Evolutionary conservation across 1,140 invertebrate species (phyloP).

Genomic region (Dendroctonus valens): DNA sequence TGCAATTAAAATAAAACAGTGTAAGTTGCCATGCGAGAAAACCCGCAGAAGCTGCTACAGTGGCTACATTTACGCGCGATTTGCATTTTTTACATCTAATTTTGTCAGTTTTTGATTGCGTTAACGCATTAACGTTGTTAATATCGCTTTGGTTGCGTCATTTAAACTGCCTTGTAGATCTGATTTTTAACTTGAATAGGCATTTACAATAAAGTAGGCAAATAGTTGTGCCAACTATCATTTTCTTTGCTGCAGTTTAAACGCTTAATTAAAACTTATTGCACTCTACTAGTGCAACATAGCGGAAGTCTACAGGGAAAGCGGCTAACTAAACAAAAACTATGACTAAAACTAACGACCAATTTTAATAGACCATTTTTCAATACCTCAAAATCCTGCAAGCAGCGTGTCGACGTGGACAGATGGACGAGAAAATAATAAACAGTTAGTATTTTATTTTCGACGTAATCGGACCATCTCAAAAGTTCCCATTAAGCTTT

Average conservation of each 20-base stretch:
- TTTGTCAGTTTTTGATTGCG: constrained; percentile 3
- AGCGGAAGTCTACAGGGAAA: constrained; percentile 57
- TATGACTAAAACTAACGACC: constrained; percentile 55
- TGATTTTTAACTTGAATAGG: not conserved
- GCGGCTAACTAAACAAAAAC: constrained; percentile 52
- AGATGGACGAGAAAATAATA: constrained; percentile 55
- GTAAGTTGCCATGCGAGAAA: constrained; percentile 46
- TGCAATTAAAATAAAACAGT: constrained; percentile 40
- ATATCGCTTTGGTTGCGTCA: not conserved
- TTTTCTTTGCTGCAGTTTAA: constrained; percentile 22
- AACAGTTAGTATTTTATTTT: constrained; percentile 40
- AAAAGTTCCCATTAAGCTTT: constrained; percentile 78
- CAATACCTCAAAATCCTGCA: constrained; percentile 74
- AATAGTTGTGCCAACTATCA: not conserved
- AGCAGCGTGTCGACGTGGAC: constrained; percentile 52
- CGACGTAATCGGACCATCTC: constrained; percentile 85
- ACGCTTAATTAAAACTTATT: constrained; percentile 10
- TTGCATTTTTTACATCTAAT: constrained; percentile 18
- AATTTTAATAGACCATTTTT: constrained; percentile 48
- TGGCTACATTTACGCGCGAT: constrained; percentile 25
- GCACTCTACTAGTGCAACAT: constrained; percentile 33
- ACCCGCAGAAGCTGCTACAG: constrained; percentile 34
- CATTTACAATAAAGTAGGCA: not conserved
- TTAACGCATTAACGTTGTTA: not conserved
- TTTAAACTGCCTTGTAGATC: constrained; percentile 18